Evolutionary conservation across 2,113 vertebrate species (phyloP).

Genomic region (Crotalus helleri): DNA sequence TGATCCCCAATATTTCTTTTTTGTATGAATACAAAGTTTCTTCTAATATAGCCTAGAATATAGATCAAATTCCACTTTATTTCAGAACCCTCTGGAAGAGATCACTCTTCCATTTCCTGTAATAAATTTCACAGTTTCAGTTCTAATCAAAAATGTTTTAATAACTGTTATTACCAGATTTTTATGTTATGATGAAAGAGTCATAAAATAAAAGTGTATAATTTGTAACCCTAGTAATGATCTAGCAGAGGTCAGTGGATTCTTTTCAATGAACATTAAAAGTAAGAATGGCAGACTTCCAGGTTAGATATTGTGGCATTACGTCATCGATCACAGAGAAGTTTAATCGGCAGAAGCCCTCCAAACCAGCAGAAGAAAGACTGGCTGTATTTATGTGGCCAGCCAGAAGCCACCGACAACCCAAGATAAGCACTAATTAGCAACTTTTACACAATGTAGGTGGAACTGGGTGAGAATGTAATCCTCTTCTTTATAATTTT

Average conservation of each 20-base stretch:
- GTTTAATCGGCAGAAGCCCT: too few species aligned
- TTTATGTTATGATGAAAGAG: background rate
- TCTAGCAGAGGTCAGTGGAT: background rate
- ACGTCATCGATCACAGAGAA: too few species aligned
- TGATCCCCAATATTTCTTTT: background rate
- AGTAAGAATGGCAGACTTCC: background rate
- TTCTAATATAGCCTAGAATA: background rate
- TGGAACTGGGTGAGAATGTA: too few species aligned
- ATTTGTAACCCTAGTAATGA: background rate
- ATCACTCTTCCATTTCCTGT: background rate
- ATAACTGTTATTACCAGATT: background rate
- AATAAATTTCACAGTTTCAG: background rate
- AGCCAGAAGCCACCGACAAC: too few species aligned
- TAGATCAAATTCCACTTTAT: background rate
- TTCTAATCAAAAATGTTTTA: background rate
- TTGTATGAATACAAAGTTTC: background rate
- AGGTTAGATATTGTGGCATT: too few species aligned
- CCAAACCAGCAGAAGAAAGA: too few species aligned
- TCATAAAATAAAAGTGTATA: background rate
- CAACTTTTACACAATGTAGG: too few species aligned
- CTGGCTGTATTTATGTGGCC: too few species aligned
- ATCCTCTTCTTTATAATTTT: too few species aligned
- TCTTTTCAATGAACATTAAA: background rate
- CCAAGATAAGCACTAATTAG: too few species aligned
- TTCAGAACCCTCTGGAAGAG: background rate